Conservation (phyloP, 2,797 vertebrate genomes). For the Enteromius mattozi region DNA sequence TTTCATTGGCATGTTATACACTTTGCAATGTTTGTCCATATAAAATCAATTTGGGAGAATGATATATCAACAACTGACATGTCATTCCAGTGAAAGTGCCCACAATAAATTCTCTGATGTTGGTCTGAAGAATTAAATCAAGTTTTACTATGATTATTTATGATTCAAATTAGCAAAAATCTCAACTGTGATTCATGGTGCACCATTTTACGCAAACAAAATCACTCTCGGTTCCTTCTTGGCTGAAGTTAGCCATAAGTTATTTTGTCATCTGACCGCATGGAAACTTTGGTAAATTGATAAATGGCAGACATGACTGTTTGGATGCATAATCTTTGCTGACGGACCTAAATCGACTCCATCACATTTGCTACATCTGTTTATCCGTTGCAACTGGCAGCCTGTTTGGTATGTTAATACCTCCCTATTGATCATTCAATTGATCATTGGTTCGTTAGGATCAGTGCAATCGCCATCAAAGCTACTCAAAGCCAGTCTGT, state of each 20-base stretch:
- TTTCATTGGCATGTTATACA: conserved; percentile 24
- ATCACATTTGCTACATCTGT: conserved; percentile 49
- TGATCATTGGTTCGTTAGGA: conserved; percentile 46
- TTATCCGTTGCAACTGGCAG: conserved; percentile 55
- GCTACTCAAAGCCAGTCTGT: conserved; percentile 19
- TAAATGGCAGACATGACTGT: conserved; percentile 49
- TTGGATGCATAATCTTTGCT: conserved; percentile 52
- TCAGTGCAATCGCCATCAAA: conserved; percentile 36
- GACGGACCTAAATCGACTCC: conserved; percentile 55
- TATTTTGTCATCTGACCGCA: conserved; percentile 45
- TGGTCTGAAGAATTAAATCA: conserved; percentile 51
- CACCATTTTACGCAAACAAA: conserved; percentile 38
- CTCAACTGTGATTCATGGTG: conserved; percentile 41
- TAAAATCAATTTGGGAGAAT: conserved; percentile 38
- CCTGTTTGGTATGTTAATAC: conserved; percentile 61
- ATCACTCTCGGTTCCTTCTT: conserved; percentile 1
- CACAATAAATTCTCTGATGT: conserved; percentile 39
- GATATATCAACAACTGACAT: conserved; percentile 21
- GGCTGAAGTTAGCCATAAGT: conserved; percentile 3
- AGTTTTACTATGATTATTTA: conserved; percentile 54
- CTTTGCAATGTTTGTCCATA: conserved; percentile 37
- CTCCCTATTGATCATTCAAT: conserved; percentile 55
- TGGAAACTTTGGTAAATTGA: conserved; percentile 47
- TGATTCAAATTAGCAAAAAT: conserved; percentile 42
- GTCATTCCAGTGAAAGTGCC: conserved; percentile 37